phyloP scores from a whole-genome alignment of 23 tunicate species.

The Styela clava region DNA sequence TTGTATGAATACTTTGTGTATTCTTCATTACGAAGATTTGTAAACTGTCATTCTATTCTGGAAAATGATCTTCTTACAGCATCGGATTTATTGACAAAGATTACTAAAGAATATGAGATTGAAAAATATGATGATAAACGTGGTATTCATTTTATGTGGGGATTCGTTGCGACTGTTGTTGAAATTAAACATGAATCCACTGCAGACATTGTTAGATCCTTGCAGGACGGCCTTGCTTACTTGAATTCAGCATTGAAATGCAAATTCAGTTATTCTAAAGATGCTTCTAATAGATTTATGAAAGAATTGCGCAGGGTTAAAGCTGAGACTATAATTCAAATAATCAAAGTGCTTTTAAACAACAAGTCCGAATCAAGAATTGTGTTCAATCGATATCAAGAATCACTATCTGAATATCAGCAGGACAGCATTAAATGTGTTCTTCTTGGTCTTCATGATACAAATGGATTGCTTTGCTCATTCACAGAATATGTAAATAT shows the following conservation, averaged over 20 bases:
- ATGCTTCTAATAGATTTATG: not conserved
- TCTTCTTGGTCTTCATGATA: not conserved
- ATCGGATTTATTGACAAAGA: not conserved
- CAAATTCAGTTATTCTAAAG: not conserved
- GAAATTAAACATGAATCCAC: not conserved
- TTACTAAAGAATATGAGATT: not conserved
- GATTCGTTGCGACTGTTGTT: not conserved
- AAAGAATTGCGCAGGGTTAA: constrained; percentile 4
- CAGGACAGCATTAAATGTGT: constrained; percentile 8
- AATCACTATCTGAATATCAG: not conserved
- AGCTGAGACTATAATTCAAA: not conserved
- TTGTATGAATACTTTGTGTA: not conserved
- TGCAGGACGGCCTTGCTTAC: not conserved
- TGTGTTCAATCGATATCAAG: not conserved
- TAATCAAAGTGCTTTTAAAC: not conserved
- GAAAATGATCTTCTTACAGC: not conserved
- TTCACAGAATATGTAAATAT: not conserved
- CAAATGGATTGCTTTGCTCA: not conserved
- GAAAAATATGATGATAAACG: not conserved
- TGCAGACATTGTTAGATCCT: not conserved
- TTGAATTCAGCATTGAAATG: not conserved
- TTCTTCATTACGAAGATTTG: too few species aligned
- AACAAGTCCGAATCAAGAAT: not conserved
- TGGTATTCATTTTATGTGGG: not conserved
- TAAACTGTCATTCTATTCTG: not conserved